A percentile compares a stretch with the other conserved stretches of the same genome.
These are phyloP conservation scores for Cydia amplana DNA, from an alignment of 1,140 invertebrate genomes.

Conservation along the genomic window DNA sequence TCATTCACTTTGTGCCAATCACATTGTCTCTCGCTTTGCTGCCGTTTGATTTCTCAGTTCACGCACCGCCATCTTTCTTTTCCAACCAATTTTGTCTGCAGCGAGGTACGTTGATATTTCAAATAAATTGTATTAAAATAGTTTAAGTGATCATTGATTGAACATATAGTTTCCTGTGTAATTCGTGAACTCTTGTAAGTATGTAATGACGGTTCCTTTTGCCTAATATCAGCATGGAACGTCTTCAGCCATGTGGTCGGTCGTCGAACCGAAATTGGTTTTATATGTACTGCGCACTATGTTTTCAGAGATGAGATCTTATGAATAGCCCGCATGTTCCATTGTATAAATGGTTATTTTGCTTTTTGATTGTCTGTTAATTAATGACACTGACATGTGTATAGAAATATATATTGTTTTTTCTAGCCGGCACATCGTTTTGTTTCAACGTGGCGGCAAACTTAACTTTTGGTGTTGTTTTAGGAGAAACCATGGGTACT, in stretches of 20 bases:
- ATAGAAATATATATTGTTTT: conserved; percentile 27
- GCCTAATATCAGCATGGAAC: conserved; percentile 36
- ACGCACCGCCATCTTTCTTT: conserved; percentile 74
- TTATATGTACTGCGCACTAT: conserved; percentile 70
- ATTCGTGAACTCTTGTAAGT: background rate
- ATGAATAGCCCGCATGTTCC: conserved; percentile 33
- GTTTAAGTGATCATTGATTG: conserved; percentile 36
- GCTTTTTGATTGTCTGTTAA: background rate
- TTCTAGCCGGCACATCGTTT: conserved; percentile 33
- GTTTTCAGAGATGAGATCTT: conserved; percentile 53
- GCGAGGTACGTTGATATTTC: conserved; percentile 63
- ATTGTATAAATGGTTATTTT: background rate
- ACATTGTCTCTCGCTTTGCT: conserved; percentile 43
- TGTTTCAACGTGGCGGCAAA: conserved; percentile 60
- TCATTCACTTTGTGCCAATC: conserved; percentile 46
- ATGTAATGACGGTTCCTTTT: background rate
- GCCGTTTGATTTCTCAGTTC: conserved; percentile 9
- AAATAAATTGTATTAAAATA: conserved; percentile 46
- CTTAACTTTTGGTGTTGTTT: conserved; percentile 53
- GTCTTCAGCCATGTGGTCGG: conserved; percentile 67
- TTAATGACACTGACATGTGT: conserved; percentile 24
- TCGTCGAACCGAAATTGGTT: conserved; percentile 46
- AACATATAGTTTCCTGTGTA: conserved; percentile 27
- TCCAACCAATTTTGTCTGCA: conserved; percentile 65
- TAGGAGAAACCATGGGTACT: conserved; percentile 69